Base-by-base conservation (phyloP, 2,888 invertebrate species). In the Acanthopleura granulata region DNA sequence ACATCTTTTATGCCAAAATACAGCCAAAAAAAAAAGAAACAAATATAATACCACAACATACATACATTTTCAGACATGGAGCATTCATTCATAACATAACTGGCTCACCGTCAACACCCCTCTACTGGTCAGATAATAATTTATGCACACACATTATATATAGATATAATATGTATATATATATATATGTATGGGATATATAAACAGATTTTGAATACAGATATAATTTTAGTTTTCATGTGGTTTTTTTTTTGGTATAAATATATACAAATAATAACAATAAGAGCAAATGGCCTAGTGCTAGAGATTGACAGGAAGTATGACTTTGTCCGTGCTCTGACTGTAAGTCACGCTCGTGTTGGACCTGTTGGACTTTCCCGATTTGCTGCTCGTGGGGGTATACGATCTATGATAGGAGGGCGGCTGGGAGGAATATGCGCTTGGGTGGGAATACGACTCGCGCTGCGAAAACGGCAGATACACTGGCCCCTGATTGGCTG, bases 371-470 rank as follows among this genome's bases (percentile, higher is more conserved):
- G 87, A 87, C 75, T 86, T 86, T 25, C 85, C 88, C 27, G 88
- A 88, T 77, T 87, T 84, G 77, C 87, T 87, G 78, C 86, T 86
- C 57, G 88, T 87, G 16, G 88, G 88, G 6, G 88, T 88, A 78
- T 87, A 86, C 29, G 88, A 86, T 30, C 88, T 82, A 78, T 86
- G 86, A 78, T 86, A 86, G 15, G 86, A 86, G 16, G 86, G 82
- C 15, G 85, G 86, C 77, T 87, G 86, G 72, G 83, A 81, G 27
- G 87, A 86, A 22, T 84, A 85, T 73, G 82, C 11, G 76, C 77
- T 1, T 27, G 73, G 61, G 6, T 77, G 73, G n/a, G 75, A 73
- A 62, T 77, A 77, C 18, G 77, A 77, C 57, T 77, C 77, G 15
- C 77, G 69, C 69, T 69, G 73, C n/a, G 77, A 75, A 72, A 74